Conservation (phyloP, 1,140 invertebrate species). For the Chironomus tepperi region DNA sequence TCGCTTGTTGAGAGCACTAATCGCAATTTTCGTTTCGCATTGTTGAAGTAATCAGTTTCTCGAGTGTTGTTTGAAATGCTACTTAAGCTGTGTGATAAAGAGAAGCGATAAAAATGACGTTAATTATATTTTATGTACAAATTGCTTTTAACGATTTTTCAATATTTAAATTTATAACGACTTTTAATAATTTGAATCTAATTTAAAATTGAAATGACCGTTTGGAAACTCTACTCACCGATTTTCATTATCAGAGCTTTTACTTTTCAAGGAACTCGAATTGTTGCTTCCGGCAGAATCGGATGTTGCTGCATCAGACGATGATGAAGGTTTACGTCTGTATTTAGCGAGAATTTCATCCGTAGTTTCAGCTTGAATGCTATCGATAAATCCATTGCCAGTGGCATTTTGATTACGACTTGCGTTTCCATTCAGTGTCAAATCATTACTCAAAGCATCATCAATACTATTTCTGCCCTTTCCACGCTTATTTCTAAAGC, state of each 20-base stretch:
- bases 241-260: conserved; percentile 15
- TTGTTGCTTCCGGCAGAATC: conserved; percentile 37
- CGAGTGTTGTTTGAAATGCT: background rate
- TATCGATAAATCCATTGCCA: background rate
- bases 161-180: no score
- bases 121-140: no score
- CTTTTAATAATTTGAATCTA: background rate
- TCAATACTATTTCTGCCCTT: conserved; percentile 44
- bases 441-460: conserved; percentile 39
- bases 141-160: no score
- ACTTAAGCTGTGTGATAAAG: background rate
- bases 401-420: background rate
- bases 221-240: conserved; percentile 17
- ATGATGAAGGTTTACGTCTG: conserved; percentile 63
- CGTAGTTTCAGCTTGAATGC: conserved; percentile 39
- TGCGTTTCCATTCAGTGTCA: background rate
- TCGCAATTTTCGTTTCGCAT: conserved; percentile 87
- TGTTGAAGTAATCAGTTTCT: conserved; percentile 49
- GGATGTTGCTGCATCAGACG: conserved; percentile 45
- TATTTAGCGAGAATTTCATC: conserved; percentile 96
- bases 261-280: conserved; percentile 27
- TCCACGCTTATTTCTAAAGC: conserved; percentile 54
- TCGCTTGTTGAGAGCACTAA: conserved; percentile 82
- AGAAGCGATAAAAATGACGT: no score
- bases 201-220: background rate